Conservation (phyloP, 2,797 vertebrate genomes). For the Falco columbarius region DNA sequence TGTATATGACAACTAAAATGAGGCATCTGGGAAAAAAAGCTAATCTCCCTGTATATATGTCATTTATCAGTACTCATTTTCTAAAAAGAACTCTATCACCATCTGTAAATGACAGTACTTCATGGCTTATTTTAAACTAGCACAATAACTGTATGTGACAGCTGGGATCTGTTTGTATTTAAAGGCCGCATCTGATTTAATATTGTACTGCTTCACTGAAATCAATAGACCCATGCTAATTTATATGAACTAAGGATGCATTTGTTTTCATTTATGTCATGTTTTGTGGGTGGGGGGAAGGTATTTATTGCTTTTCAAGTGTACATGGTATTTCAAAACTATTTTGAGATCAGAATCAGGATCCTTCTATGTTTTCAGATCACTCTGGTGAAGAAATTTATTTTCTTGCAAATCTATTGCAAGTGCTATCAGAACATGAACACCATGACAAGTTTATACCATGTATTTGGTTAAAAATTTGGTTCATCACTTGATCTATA, state of each 20-base stretch:
- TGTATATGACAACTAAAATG: neutral
- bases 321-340: neutral
- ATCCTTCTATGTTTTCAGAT: neutral
- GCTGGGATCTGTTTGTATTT: neutral
- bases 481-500: neutral
- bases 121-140: neutral
- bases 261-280: neutral
- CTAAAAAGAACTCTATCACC: neutral
- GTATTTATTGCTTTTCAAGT: neutral
- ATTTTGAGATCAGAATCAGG: neutral
- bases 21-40: neutral
- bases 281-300: accelerated
- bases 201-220: neutral
- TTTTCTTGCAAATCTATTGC: neutral
- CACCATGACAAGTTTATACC: neutral
- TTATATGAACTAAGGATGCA: neutral
- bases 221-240: neutral
- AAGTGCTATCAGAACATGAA: neutral
- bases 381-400: neutral
- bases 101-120: neutral
- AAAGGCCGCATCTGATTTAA: neutral
- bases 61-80: neutral
- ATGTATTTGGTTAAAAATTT: neutral
- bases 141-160: neutral
- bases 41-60: neutral